These are phyloP conservation scores for Syrrhaptes paradoxus DNA, from an alignment of 2,113 vertebrate species.

Conservation along the genomic window DNA sequence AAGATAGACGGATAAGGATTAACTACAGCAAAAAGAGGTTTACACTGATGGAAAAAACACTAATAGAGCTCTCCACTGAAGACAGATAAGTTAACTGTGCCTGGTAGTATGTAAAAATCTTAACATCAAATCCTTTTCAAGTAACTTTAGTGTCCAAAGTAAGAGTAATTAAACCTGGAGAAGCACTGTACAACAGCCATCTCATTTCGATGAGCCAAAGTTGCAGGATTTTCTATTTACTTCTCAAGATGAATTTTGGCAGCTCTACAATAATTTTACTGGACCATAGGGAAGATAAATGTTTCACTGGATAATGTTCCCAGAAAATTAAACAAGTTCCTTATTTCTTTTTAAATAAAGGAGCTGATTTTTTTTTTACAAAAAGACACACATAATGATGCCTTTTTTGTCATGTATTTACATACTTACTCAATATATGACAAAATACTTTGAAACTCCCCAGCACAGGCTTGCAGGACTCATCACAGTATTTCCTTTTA, in stretches of 20 bases:
- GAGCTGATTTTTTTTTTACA: neutral
- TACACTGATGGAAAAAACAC: constrained; percentile 17
- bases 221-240: constrained; percentile 32
- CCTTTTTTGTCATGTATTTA: neutral
- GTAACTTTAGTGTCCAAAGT: neutral
- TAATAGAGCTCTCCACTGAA: neutral
- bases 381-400: neutral
- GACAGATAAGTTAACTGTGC: neutral
- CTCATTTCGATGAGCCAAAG: constrained; percentile 1
- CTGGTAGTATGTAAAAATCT: neutral
- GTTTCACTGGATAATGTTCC: constrained; percentile 28
- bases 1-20: constrained; percentile 48
- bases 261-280: constrained; percentile 46
- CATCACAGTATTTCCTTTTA: neutral
- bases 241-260: constrained; percentile 56
- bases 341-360: neutral
- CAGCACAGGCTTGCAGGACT: neutral
- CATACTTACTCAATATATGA: neutral
- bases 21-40: constrained; percentile 26
- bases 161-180: neutral
- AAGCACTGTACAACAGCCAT: neutral
- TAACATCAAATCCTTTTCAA: neutral
- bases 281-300: constrained; percentile 28
- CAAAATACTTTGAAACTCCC: neutral
- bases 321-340: constrained; percentile 30